Percentiles rank a stretch among this genome's conserved stretches.
phyloP scores from a whole-genome alignment of 2,797 vertebrate species.

The Parotocinclus haroldoi region DNA sequence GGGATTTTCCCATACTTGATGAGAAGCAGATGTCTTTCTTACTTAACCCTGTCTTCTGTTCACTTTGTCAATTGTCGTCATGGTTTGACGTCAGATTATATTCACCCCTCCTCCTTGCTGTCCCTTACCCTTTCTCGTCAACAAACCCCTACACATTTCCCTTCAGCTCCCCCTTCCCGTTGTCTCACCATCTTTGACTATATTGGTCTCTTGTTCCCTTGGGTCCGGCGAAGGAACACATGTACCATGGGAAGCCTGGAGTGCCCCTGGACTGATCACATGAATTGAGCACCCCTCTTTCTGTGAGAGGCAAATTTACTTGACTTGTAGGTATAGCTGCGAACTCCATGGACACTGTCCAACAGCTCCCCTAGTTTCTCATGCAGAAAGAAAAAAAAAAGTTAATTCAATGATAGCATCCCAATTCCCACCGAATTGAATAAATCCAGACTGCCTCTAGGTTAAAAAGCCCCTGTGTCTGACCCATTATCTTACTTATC shows the following conservation, averaged over 20 bases:
- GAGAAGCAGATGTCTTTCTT: conserved; percentile 78
- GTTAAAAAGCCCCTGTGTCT: conserved; percentile 50
- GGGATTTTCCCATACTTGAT: conserved; percentile 79
- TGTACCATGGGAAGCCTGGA: conserved; percentile 78
- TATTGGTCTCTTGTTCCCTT: conserved; percentile 50
- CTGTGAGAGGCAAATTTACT: conserved; percentile 53
- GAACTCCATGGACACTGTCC: conserved; percentile 64
- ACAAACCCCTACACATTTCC: conserved; percentile 42
- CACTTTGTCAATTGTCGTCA: conserved; percentile 46
- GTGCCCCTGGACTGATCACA: conserved; percentile 63
- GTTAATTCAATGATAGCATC: conserved; percentile 60
- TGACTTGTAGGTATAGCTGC: conserved; percentile 64
- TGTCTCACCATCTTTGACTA: conserved; percentile 48
- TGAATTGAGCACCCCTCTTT: conserved; percentile 55
- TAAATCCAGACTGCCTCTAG: conserved; percentile 56
- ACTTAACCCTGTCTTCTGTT: conserved; percentile 36
- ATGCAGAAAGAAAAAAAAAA: conserved; percentile 64
- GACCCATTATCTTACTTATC: conserved; percentile 29
- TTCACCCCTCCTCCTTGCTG: conserved; percentile 45
- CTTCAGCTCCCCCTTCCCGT: conserved; percentile 31
- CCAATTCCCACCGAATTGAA: conserved; percentile 63
- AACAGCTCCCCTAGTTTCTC: conserved; percentile 72
- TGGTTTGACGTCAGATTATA: conserved; percentile 40
- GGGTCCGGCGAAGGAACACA: conserved; percentile 66
- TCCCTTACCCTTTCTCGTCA: conserved; percentile 39